Percentiles rank a stretch among this genome's conserved stretches.
These are phyloP conservation scores for Cichlasoma orientale DNA, from an alignment of 2,797 vertebrate genomes.

Conservation along the genomic window DNA sequence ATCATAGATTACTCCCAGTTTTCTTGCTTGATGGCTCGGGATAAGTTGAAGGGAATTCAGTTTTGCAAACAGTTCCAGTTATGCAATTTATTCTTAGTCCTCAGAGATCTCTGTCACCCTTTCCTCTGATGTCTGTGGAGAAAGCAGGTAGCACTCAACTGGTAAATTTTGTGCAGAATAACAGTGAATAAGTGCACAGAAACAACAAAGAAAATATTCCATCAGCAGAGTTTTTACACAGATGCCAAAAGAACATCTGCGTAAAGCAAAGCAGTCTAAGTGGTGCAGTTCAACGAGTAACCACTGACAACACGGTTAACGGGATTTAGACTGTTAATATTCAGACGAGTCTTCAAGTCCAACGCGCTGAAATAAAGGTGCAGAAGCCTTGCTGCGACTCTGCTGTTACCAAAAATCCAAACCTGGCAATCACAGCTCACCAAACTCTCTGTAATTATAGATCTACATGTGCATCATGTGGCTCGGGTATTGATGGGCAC, in stretches of 20 bases:
- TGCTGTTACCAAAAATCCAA: background rate
- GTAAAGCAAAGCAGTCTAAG: background rate
- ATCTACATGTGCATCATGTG: background rate
- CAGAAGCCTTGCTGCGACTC: background rate
- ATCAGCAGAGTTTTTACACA: background rate
- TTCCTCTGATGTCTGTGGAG: background rate
- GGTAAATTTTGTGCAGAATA: background rate
- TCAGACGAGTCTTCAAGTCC: background rate
- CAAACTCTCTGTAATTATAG: background rate
- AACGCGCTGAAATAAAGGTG: background rate
- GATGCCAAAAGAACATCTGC: background rate
- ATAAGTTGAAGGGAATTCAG: background rate
- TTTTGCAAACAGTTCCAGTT: background rate
- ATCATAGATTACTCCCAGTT: background rate
- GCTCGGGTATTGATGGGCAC: slow-evolving; percentile 13
- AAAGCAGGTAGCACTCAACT: background rate
- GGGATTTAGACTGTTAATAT: background rate
- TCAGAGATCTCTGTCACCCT: background rate
- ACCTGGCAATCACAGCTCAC: background rate
- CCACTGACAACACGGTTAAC: background rate
- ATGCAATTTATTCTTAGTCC: background rate
- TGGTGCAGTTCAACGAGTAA: too few relatives aligned
- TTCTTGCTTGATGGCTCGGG: background rate
- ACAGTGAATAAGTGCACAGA: background rate
- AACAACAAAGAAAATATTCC: background rate